Evolutionary conservation across 2,113 vertebrate genomes (phyloP).

Genomic region (Opisthocomus hoazin): DNA sequence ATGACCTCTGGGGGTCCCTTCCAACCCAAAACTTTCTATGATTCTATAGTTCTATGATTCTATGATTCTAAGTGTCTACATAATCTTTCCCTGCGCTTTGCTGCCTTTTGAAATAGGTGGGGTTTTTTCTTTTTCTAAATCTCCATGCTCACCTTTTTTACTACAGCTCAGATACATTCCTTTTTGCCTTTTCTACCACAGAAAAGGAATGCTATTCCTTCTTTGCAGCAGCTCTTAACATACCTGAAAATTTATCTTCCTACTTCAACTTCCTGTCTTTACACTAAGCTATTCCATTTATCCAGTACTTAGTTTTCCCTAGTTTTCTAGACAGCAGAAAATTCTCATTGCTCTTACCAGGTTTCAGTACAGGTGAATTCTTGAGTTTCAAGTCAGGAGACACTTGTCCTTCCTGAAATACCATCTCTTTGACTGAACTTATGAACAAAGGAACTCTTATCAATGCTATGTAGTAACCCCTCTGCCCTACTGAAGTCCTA

Average conservation of each 20-base stretch:
- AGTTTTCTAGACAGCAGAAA: not conserved
- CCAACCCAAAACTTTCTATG: too few species aligned
- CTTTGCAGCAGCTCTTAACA: not conserved
- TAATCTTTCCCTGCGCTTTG: not conserved
- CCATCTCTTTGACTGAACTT: not conserved
- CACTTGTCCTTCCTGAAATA: not conserved
- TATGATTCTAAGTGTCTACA: too few species aligned
- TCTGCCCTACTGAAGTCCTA: not conserved
- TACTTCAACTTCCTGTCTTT: not conserved
- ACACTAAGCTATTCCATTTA: not conserved
- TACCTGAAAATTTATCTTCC: not conserved
- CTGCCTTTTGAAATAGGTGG: not conserved
- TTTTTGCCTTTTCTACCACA: not conserved
- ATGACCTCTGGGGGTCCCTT: too few species aligned
- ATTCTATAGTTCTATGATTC: too few species aligned
- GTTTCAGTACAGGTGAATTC: not conserved
- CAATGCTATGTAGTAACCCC: not conserved
- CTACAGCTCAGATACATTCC: not conserved
- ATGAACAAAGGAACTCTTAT: not conserved
- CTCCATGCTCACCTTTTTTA: not conserved
- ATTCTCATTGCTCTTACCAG: not conserved
- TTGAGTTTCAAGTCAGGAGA: not conserved
- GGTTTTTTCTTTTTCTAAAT: not conserved
- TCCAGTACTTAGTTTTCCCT: not conserved
- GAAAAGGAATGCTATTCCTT: not conserved